phyloP scores from a whole-genome alignment of 2,888 invertebrate species.

The Drosophila hamatofila region DNA sequence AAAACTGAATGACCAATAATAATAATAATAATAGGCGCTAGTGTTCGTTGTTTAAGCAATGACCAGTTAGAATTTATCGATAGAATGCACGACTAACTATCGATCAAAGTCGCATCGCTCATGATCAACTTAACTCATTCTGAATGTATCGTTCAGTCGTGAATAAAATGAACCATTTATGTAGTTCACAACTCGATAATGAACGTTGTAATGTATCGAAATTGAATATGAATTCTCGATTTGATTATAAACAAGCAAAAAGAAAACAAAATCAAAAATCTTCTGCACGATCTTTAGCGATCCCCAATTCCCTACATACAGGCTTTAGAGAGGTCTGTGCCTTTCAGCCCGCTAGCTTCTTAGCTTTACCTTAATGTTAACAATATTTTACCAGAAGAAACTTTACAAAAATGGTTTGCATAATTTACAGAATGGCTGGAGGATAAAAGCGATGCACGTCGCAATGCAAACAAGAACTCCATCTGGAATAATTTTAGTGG shows the following conservation, averaged over 20 bases:
- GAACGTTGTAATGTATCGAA: background rate
- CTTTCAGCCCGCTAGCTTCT: background rate
- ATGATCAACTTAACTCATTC: background rate
- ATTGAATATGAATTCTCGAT: background rate
- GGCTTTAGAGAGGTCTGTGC: background rate
- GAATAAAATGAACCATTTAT: background rate
- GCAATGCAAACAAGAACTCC: constrained; percentile 83
- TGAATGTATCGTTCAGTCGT: constrained; percentile 1
- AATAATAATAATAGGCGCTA: background rate
- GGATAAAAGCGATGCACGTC: constrained; percentile 85
- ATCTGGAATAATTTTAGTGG: constrained; percentile 89
- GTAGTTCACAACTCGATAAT: background rate
- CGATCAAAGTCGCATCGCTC: constrained; percentile 5
- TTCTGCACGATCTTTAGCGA: constrained; percentile 48
- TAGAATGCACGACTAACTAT: constrained; percentile 1
- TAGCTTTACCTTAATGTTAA: constrained; percentile 11
- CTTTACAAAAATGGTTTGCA: constrained; percentile 11
- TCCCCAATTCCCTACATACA: background rate
- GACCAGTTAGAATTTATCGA: background rate
- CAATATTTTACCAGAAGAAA: background rate
- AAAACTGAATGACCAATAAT: background rate
- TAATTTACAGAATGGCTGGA: constrained; percentile 86
- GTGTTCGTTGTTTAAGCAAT: background rate
- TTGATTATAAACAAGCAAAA: background rate
- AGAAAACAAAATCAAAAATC: background rate